A percentile compares a stretch with the other conserved stretches of the same genome.
Evolutionary conservation across 1,140 invertebrate species (phyloP).

Genomic region (Cotesia vestalis): DNA sequence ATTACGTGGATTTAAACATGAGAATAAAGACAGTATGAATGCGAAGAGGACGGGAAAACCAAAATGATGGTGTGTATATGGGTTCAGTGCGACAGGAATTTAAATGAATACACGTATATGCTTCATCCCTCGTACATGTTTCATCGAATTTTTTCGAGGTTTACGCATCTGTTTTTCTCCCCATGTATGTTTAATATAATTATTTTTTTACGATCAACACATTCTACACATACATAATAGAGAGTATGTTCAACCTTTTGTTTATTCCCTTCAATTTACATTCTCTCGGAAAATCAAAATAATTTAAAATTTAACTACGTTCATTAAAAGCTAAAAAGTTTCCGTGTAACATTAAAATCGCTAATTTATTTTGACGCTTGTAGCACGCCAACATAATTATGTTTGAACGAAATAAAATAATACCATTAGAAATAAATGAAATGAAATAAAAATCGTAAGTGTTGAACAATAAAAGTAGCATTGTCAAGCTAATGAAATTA

Average conservation of each 20-base stretch:
- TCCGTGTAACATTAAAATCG: too few species aligned
- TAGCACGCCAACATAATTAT: too few species aligned
- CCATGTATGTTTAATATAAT: not conserved
- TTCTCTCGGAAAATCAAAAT: not conserved
- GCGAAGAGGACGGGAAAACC: not conserved
- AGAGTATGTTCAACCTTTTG: not conserved
- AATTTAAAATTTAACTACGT: too few species aligned
- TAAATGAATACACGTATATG: not conserved
- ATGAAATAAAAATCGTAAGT: not conserved
- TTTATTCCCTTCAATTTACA: not conserved
- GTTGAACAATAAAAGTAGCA: too few species aligned
- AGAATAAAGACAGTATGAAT: conserved; percentile 13
- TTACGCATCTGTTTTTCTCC: not conserved
- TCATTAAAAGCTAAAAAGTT: too few species aligned
- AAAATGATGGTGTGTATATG: conserved; percentile 9
- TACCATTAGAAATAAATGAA: too few species aligned
- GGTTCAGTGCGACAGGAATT: not conserved
- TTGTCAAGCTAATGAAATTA: too few species aligned
- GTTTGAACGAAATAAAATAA: too few species aligned
- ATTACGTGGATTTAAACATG: conserved; percentile 41
- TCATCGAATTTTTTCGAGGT: not conserved
- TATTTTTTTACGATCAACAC: not conserved
- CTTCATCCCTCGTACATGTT: too few species aligned
- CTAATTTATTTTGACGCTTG: too few species aligned
- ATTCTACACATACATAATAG: not conserved